phyloP scores from a whole-genome alignment of 2,888 invertebrate genomes.

The Eilema griseolum region DNA sequence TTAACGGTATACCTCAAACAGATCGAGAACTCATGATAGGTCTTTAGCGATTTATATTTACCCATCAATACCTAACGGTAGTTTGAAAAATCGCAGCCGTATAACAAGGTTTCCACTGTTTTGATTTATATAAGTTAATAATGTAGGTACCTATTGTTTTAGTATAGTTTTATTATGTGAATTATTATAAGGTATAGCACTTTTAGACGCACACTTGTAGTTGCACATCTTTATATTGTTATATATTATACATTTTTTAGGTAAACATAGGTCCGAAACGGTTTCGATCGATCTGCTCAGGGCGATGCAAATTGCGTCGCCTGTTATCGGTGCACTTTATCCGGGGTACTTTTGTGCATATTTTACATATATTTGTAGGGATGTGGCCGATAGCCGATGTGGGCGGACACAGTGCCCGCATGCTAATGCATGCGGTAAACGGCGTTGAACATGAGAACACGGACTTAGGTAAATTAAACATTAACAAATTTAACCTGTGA shows the following conservation, averaged over 20 bases:
- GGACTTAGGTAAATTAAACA: conserved; percentile 62
- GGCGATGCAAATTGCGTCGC: conserved; percentile 84
- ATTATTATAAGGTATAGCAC: neutral
- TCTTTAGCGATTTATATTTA: conserved; percentile 26
- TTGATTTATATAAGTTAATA: neutral
- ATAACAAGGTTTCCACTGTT: conserved; percentile 7
- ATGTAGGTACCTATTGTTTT: neutral
- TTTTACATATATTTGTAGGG: conserved; percentile 83
- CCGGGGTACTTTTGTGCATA: conserved; percentile 83
- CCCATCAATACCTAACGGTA: conserved; percentile 37
- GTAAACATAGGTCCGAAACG: conserved; percentile 76
- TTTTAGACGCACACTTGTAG: conserved; percentile 2
- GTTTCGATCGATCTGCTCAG: conserved; percentile 68
- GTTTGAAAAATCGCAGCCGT: conserved; percentile 18
- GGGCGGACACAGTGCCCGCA: conserved; percentile 76
- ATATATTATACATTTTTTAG: conserved; percentile 63
- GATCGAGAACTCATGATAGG: conserved; percentile 34
- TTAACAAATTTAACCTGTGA: conserved; percentile 36
- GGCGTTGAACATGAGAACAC: conserved; percentile 59
- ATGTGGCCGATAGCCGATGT: conserved; percentile 75
- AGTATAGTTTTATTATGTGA: neutral
- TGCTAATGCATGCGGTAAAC: conserved; percentile 73
- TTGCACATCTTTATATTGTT: conserved; percentile 20
- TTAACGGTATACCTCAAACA: conserved; percentile 40
- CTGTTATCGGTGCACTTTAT: conserved; percentile 83